A percentile compares a stretch with the other conserved stretches of the same genome.
These are phyloP conservation scores for Pelmatolapia mariae DNA, from an alignment of 2,113 vertebrate species.

Conservation along the genomic window DNA sequence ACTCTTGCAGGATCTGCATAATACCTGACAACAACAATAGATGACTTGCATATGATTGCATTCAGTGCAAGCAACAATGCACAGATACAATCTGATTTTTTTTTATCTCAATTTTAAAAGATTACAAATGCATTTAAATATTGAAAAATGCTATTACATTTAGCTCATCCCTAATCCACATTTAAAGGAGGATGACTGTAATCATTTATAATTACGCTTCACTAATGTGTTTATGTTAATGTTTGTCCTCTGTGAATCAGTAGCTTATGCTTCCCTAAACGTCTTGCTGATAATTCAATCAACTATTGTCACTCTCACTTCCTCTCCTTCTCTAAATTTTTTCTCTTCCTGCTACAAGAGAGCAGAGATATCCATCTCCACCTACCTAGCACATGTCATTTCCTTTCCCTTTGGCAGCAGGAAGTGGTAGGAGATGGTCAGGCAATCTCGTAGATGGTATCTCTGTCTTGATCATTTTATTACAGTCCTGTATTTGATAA, in stretches of 20 bases:
- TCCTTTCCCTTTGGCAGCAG: conserved; percentile 6
- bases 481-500: background rate
- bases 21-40: background rate
- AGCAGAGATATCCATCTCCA: conserved; percentile 31
- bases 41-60: background rate
- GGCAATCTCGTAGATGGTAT: conserved; percentile 2
- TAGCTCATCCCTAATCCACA: background rate
- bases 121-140: background rate
- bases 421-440: background rate
- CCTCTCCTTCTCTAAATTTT: background rate
- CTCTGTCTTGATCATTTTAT: background rate
- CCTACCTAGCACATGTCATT: conserved; percentile 23
- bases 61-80: background rate
- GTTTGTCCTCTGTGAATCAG: conserved; percentile 5
- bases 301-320: background rate
- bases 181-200: background rate
- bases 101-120: background rate
- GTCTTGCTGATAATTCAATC: conserved; percentile 26
- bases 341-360: conserved; percentile 12
- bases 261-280: conserved; percentile 13
- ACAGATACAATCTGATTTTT: background rate
- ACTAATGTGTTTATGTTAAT: background rate
- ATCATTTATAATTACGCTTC: background rate
- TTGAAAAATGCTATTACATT: background rate
- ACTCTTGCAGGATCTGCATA: background rate